These are phyloP conservation scores for Liolophura sinensis DNA, from an alignment of 1,140 invertebrate genomes.

Conservation along the genomic window DNA sequence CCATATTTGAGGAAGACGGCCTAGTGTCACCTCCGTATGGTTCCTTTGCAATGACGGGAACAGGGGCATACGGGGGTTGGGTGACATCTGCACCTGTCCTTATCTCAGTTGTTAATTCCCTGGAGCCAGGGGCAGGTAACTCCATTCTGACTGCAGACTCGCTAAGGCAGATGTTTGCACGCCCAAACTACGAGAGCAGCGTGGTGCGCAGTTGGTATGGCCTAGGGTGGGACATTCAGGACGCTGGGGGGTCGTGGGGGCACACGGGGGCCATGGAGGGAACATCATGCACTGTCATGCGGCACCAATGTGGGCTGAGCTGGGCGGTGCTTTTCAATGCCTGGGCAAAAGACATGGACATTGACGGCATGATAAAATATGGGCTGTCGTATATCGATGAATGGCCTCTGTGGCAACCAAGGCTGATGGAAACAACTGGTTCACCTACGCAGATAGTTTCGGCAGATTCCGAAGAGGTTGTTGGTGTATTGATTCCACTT, in stretches of 20 bases:
- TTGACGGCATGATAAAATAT: constrained; percentile 50
- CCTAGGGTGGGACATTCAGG: constrained; percentile 46
- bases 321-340: constrained; percentile 49
- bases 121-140: constrained; percentile 9
- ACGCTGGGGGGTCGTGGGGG: constrained; percentile 41
- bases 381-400: constrained; percentile 25
- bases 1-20: constrained; percentile 24
- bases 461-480: constrained; percentile 21
- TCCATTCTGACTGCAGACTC: constrained; percentile 16
- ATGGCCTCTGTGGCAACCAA: constrained; percentile 12
- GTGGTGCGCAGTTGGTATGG: constrained; percentile 45
- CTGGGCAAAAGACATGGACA: constrained; percentile 45
- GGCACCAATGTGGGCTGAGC: constrained; percentile 35
- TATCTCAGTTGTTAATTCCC: constrained; percentile 28
- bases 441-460: constrained; percentile 14
- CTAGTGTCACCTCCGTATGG: constrained; percentile 44
- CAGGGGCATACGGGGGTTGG: constrained; percentile 44
- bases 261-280: constrained; percentile 55
- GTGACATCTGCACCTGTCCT: constrained; percentile 35
- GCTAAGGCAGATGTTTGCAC: constrained; percentile 28
- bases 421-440: constrained; percentile 1
- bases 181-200: constrained; percentile 28
- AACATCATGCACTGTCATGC: constrained; percentile 36
- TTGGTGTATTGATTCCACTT: constrained; percentile 22
- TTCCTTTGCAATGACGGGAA: constrained; percentile 40